A percentile compares a stretch with the other conserved stretches of the same genome.
Evolutionary conservation across 2,797 vertebrate species (phyloP).

Genomic region (Scarus forsteni): DNA sequence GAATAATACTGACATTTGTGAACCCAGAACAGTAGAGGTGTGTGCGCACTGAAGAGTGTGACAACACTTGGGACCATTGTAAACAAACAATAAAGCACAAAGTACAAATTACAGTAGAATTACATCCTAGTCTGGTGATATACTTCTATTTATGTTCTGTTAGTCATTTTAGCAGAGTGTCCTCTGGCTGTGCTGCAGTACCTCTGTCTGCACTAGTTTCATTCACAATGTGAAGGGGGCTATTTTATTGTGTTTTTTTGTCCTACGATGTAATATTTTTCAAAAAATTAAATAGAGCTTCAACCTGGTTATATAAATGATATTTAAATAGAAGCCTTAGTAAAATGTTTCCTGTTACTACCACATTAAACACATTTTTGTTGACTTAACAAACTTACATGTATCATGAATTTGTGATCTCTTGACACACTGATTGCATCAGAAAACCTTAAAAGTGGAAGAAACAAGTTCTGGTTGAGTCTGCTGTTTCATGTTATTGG

Average conservation of each 20-base stretch:
- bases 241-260: not conserved
- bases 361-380: constrained; percentile 2
- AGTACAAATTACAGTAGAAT: constrained; percentile 84
- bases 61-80: constrained; percentile 52
- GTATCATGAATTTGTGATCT: not conserved
- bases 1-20: constrained; percentile 54
- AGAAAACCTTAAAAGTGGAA: constrained; percentile 1
- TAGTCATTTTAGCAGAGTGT: constrained; percentile 62
- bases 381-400: not conserved
- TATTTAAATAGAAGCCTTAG: not conserved
- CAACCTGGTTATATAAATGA: not conserved
- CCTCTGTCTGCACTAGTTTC: constrained; percentile 2
- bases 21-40: constrained; percentile 37
- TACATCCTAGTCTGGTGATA: constrained; percentile 60
- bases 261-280: too few species aligned
- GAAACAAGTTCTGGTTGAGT: not conserved
- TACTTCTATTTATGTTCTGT: constrained; percentile 77
- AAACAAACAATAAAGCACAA: constrained; percentile 69
- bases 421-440: constrained; percentile 18
- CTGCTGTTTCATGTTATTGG: constrained; percentile 50
- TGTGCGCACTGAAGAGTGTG: constrained; percentile 35
- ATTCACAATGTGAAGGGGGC: constrained; percentile 10
- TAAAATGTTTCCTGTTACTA: not conserved
- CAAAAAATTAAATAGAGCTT: not conserved
- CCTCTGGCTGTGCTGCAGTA: constrained; percentile 8